These are phyloP conservation scores for Proteles cristata DNA, from an alignment of 2,113 vertebrate species.

Conservation along the genomic window DNA sequence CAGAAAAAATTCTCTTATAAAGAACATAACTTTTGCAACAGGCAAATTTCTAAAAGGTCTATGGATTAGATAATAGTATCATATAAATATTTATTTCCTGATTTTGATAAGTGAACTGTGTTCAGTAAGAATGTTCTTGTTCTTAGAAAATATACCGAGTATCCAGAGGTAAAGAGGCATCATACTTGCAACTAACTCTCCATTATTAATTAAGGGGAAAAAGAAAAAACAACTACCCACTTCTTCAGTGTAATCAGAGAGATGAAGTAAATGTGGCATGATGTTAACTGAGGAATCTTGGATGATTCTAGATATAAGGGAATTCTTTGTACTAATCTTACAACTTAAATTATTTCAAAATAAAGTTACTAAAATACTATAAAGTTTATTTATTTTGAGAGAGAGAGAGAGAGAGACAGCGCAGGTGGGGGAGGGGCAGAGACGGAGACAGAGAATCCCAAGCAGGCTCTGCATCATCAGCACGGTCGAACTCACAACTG, in stretches of 20 bases:
- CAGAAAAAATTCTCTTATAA: conserved; percentile 33
- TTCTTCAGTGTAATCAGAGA: background rate
- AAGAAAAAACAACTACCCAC: background rate
- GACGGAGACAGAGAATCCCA: no score
- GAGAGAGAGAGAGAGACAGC: no score
- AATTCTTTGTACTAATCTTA: background rate
- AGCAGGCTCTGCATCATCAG: no score
- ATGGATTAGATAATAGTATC: background rate
- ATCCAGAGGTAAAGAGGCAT: background rate
- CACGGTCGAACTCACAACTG: no score
- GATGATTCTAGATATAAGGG: background rate
- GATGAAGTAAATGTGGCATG: background rate
- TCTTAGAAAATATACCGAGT: background rate
- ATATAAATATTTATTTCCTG: background rate
- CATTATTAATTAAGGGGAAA: background rate
- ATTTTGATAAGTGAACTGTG: background rate
- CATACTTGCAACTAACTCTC: background rate
- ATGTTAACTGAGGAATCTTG: background rate
- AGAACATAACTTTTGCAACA: background rate
- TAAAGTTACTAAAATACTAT: conserved; percentile 30
- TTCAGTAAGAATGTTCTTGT: background rate
- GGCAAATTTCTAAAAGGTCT: background rate
- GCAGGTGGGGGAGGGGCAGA: no score
- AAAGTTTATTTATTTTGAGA: background rate
- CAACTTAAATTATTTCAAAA: conserved; percentile 20